Evolutionary conservation across 2,797 vertebrate species (phyloP).

Genomic region (Paguma larvata): DNA sequence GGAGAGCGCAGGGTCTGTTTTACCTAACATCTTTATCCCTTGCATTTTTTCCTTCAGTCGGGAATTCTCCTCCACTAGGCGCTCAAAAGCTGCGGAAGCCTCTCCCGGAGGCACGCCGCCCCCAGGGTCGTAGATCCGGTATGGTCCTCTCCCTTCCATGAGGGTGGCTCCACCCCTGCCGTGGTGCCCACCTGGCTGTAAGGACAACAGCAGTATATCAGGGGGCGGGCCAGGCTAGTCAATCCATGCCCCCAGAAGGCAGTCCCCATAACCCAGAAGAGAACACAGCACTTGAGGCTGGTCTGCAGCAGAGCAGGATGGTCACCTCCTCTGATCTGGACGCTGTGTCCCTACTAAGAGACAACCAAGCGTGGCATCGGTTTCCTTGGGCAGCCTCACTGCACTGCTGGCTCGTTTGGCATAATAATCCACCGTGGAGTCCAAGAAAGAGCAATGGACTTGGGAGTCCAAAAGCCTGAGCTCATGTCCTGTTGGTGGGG

Average conservation of each 20-base stretch:
- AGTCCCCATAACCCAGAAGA: neutral
- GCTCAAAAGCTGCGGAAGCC: constrained; percentile 91
- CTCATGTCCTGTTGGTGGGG: neutral
- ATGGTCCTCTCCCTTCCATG: constrained; percentile 98
- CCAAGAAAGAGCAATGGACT: neutral
- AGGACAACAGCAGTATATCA: constrained; percentile 81
- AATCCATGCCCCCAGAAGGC: neutral
- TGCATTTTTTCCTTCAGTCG: constrained; percentile 97
- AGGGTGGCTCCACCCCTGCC: constrained; percentile 80
- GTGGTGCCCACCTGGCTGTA: constrained; percentile 84
- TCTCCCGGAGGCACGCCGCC: constrained; percentile 89
- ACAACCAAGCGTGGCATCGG: neutral
- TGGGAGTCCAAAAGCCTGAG: neutral
- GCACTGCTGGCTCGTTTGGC: neutral
- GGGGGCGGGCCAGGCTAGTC: constrained; percentile 62
- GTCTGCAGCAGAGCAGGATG: neutral
- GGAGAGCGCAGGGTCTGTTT: constrained; percentile 54
- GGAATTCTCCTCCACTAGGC: constrained; percentile 95
- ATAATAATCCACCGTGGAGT: neutral
- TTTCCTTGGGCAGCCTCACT: neutral
- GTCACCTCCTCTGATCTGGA: neutral
- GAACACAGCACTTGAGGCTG: neutral
- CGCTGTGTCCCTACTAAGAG: neutral
- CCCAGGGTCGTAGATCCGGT: constrained; percentile 99
- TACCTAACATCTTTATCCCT: constrained; percentile 97